phyloP scores from a whole-genome alignment of 1,140 invertebrate species.

The Trichomalopsis sarcophagae region DNA sequence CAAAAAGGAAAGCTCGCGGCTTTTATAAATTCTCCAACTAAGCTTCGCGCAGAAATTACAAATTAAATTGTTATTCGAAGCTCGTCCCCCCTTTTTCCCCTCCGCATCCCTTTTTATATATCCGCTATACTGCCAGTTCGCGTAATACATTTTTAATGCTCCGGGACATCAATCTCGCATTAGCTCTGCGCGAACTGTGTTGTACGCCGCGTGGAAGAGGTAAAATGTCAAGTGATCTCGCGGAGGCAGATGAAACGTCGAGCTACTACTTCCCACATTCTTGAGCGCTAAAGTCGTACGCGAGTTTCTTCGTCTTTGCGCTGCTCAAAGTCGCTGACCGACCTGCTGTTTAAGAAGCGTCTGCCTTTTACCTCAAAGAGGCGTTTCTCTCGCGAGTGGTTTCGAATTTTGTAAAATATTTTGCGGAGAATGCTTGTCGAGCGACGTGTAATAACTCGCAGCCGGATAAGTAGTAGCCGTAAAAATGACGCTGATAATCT shows the following conservation, averaged over 20 bases:
- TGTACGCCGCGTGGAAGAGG: background rate
- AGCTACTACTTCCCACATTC: background rate
- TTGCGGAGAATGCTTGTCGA: too few species aligned
- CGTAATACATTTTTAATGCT: slow-evolving; percentile 67
- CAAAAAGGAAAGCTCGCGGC: too few species aligned
- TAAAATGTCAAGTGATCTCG: background rate
- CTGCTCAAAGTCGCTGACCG: too few species aligned
- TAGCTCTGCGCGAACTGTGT: slow-evolving; percentile 48
- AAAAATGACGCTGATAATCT: slow-evolving; percentile 3
- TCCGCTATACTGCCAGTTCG: slow-evolving; percentile 36
- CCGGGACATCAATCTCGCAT: slow-evolving; percentile 63
- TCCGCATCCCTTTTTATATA: background rate
- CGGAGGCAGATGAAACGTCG: too few species aligned
- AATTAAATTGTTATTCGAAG: slow-evolving; percentile 62
- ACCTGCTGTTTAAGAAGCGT: too few species aligned
- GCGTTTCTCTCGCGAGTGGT: too few species aligned
- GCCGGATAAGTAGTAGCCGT: background rate
- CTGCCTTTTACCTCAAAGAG: too few species aligned
- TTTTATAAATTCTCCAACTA: background rate
- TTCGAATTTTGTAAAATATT: too few species aligned
- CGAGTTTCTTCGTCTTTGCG: too few species aligned
- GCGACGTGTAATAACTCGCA: too few species aligned
- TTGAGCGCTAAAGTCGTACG: background rate
- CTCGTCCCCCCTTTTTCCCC: background rate
- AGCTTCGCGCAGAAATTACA: slow-evolving; percentile 55